Conservation (phyloP, 1,140 invertebrate genomes). For the Phortica variegata region DNA sequence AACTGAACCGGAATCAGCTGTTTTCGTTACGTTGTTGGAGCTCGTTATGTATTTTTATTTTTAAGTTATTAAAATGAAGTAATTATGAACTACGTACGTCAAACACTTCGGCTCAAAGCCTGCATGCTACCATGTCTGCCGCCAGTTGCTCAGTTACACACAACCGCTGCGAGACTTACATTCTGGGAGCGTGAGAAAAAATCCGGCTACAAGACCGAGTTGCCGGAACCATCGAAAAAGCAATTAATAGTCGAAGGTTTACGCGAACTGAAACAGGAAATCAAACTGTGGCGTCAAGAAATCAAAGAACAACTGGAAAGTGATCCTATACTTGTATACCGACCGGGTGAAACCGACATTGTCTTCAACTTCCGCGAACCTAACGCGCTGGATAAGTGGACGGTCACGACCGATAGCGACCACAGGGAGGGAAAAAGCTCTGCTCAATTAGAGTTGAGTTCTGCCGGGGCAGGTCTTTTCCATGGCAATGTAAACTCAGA, state of each 20-base stretch:
- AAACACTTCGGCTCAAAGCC: constrained; percentile 13
- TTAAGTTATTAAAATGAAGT: constrained; percentile 4
- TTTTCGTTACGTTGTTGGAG: constrained; percentile 34
- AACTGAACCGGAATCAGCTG: constrained; percentile 25
- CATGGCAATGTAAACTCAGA: constrained; percentile 70
- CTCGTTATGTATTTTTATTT: background rate
- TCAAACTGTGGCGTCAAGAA: constrained; percentile 69
- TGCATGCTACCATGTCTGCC: constrained; percentile 13
- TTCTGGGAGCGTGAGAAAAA: constrained; percentile 68
- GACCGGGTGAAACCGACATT: constrained; percentile 69
- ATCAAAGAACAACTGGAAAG: constrained; percentile 63
- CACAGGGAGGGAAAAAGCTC: constrained; percentile 77
- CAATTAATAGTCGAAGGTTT: constrained; percentile 63
- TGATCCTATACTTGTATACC: constrained; percentile 64
- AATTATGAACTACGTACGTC: no score
- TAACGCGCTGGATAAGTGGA: constrained; percentile 70
- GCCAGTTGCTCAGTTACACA: constrained; percentile 29
- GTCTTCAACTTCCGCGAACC: constrained; percentile 69
- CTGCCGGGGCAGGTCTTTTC: constrained; percentile 73
- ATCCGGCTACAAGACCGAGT: constrained; percentile 63
- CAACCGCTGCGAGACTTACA: constrained; percentile 33
- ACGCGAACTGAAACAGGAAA: constrained; percentile 67
- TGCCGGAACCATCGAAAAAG: constrained; percentile 58
- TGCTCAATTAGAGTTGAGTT: constrained; percentile 66
- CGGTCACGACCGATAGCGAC: constrained; percentile 75